Evolutionary conservation across 2,113 vertebrate species (phyloP), one percentile per base, ranked within the genome.

Genomic region (Mesoclemmys tuberculata): DNA sequence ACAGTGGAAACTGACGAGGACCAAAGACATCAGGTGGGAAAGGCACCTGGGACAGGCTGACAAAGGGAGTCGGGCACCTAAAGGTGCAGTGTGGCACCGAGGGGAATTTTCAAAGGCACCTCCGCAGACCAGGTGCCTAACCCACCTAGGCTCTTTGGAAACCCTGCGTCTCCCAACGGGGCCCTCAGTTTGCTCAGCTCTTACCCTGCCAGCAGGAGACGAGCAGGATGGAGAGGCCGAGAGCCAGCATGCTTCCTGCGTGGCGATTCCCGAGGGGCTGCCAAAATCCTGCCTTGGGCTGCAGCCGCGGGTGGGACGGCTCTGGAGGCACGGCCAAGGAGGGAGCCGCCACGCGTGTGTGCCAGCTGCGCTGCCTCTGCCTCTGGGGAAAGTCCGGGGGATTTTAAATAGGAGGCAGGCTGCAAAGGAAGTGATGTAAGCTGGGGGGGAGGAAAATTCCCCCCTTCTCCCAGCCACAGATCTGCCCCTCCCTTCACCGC

Each of bases 391-490:
- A 18, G 31, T 16, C 54, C 13, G 61, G 49, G 54, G 90, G 71
- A 64, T 81, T 90, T 86, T 96, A 94, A 89, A 93, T 86, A 94
- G 95, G 93, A 80, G 82, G 81, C 24, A 78, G 79, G 46, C 26
- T 27, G 87, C 58, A 85, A 8, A 83, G 94, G 82, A 87, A 93
- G 90, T 96, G 95, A 88, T 90, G 89, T 96, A 90, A 96, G 51
- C 77, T 58, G 5, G 54, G 2, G 71, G 5, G 38, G 48, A 29
- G 26, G 49, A n/a, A 22, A 19, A 24, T 24, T 21, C 26, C 29
- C 27, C 56, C 29, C 29, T 27, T 27, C 13, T 29, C 2, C 29
- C 61, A 64, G 56, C 26, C 56, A 58, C 56, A 58, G 16, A 19
- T 19, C 29, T 61, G 12, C 58, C 2, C 8, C 10, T 26, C 22